phyloP scores from a whole-genome alignment of 2,113 vertebrate species.

The Phaetusa simplex region DNA sequence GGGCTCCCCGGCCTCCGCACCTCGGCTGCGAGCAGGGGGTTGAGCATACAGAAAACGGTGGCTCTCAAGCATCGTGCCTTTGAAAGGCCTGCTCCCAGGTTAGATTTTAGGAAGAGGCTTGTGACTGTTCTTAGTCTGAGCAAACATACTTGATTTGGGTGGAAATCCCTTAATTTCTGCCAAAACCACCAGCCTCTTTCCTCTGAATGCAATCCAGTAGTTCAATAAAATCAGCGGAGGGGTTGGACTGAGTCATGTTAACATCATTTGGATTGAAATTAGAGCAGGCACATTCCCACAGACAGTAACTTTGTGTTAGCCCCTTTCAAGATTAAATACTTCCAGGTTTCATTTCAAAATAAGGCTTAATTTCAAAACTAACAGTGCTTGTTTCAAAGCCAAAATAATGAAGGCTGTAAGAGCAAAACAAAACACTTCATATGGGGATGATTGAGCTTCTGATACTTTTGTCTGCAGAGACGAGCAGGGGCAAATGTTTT shows the following conservation, averaged over 20 bases:
- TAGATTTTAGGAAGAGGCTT: background rate
- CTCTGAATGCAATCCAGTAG: background rate
- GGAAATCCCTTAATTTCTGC: background rate
- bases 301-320: background rate
- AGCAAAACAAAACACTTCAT: background rate
- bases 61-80: background rate
- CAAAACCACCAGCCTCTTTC: background rate
- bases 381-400: background rate
- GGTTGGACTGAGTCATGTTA: background rate
- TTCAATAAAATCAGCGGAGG: background rate
- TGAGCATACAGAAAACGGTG: background rate
- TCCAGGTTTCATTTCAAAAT: background rate
- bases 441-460: background rate
- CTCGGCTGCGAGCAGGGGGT: background rate
- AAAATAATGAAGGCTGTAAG: background rate
- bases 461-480: background rate
- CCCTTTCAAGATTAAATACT: background rate
- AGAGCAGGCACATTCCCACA: background rate
- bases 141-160: background rate
- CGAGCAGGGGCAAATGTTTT: background rate
- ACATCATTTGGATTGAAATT: background rate
- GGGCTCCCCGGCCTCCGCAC: background rate
- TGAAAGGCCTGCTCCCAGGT: background rate
- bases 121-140: background rate
- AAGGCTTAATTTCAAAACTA: background rate